Percentiles rank a stretch among this genome's conserved stretches.
Conservation (phyloP, 2,113 vertebrate genomes). For the Rhagologus leucostigma region DNA sequence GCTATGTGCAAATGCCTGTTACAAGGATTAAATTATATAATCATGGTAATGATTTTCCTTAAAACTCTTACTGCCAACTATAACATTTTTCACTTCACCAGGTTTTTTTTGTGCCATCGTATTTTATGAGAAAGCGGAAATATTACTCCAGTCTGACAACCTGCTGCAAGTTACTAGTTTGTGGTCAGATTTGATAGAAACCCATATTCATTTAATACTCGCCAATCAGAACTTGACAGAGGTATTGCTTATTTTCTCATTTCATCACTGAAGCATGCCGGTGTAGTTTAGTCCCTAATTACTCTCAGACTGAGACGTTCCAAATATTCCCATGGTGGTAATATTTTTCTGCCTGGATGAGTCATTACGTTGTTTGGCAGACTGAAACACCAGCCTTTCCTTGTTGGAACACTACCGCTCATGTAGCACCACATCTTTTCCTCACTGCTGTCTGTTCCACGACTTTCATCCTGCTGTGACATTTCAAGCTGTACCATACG, state of each 20-base stretch:
- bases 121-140: constrained; percentile 61
- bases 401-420: constrained; percentile 78
- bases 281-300: constrained; percentile 96
- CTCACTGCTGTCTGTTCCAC: constrained; percentile 71
- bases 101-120: constrained; percentile 43
- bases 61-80: constrained; percentile 69
- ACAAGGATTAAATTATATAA: constrained; percentile 72
- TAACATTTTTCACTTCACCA: constrained; percentile 64
- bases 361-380: constrained; percentile 90
- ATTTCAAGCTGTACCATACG: constrained; percentile 72
- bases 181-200: constrained; percentile 72
- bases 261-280: constrained; percentile 84
- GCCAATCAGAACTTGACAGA: constrained; percentile 80
- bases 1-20: constrained; percentile 60
- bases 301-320: constrained; percentile 86
- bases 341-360: constrained; percentile 94
- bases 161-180: constrained; percentile 69
- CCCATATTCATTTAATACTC: constrained; percentile 74
- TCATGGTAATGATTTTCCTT: constrained; percentile 71
- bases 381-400: constrained; percentile 83
- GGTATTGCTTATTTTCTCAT: constrained; percentile 84
- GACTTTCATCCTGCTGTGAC: constrained; percentile 74
- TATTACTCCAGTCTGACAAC: constrained; percentile 57
- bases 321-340: constrained; percentile 90
- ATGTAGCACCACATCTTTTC: constrained; percentile 72